A percentile compares a stretch with the other conserved stretches of the same genome.
Conservation (phyloP, 1,140 invertebrate species). For the Eubasilissa regina region DNA sequence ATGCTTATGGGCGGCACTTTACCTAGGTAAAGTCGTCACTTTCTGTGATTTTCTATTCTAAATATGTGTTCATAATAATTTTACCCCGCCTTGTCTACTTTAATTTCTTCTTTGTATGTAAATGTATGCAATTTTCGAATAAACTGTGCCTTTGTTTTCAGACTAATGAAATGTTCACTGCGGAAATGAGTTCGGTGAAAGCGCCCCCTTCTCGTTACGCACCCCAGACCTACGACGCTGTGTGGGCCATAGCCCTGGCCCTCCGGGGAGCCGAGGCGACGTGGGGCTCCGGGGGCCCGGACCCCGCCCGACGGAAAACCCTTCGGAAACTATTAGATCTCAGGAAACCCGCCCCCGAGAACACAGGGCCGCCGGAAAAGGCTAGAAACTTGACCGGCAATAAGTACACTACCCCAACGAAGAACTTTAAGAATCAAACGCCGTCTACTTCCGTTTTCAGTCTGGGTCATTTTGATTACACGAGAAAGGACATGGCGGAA, state of each 20-base stretch:
- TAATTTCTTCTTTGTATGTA: too few relatives aligned
- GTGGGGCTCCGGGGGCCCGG: slow-evolving; percentile 59
- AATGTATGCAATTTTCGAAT: too few relatives aligned
- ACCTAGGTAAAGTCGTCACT: too few relatives aligned
- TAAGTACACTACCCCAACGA: slow-evolving; percentile 49
- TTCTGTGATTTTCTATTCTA: too few relatives aligned
- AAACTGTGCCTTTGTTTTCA: slow-evolving; percentile 62
- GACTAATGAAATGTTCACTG: slow-evolving; percentile 81
- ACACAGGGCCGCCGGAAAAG: slow-evolving; percentile 31
- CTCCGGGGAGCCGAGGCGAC: slow-evolving; percentile 73
- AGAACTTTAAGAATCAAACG: slow-evolving; percentile 57
- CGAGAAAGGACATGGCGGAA: slow-evolving; percentile 78
- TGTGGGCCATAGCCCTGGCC: slow-evolving; percentile 89
- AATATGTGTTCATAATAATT: too few relatives aligned
- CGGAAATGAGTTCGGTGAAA: slow-evolving; percentile 72
- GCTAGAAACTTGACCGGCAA: slow-evolving; percentile 49
- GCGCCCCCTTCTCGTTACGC: slow-evolving; percentile 79
- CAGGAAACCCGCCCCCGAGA: neutral
- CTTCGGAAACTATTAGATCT: slow-evolving; percentile 54
- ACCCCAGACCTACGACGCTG: slow-evolving; percentile 88
- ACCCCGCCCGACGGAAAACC: slow-evolving; percentile 35
- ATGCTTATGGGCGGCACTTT: too few relatives aligned
- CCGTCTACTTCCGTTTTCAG: slow-evolving; percentile 62
- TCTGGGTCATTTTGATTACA: slow-evolving; percentile 81
- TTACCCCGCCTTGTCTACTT: too few relatives aligned